phyloP scores from a whole-genome alignment of 2,888 invertebrate genomes.

The Adela reaumurella region DNA sequence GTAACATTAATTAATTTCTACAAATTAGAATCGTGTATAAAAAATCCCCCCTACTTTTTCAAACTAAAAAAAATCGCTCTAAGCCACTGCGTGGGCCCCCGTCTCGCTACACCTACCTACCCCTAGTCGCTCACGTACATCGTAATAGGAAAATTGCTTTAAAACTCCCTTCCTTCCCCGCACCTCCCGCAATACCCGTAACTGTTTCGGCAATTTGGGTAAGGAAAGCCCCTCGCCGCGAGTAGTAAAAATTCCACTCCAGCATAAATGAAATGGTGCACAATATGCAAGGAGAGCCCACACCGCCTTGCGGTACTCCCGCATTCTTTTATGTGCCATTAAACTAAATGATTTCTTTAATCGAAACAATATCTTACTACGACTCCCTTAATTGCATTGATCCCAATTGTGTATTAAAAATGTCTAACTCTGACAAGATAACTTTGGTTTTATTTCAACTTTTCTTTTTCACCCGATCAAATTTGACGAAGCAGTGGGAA shows the following conservation, averaged over 20 bases:
- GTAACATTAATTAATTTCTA: background rate
- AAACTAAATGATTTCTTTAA: background rate
- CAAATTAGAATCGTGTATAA: background rate
- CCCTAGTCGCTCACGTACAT: constrained; percentile 32
- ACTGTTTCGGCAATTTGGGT: constrained; percentile 46
- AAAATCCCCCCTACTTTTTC: background rate
- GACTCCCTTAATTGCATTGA: background rate
- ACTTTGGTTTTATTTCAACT: background rate
- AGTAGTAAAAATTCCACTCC: constrained; percentile 44
- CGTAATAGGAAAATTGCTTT: constrained; percentile 48
- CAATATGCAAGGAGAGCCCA: constrained; percentile 27
- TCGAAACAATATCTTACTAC: background rate
- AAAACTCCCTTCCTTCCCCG: constrained; percentile 37
- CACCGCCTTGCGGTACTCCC: background rate
- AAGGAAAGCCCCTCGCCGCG: constrained; percentile 36
- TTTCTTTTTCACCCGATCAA: too few relatives aligned
- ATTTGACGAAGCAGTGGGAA: too few relatives aligned
- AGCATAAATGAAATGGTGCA: constrained; percentile 25
- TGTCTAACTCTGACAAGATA: background rate
- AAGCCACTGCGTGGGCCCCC: background rate
- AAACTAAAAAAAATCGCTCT: background rate
- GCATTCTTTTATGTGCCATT: background rate
- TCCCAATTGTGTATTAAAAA: background rate
- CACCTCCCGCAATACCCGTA: constrained; percentile 26
- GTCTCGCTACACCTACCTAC: background rate